Percentiles rank a stretch among this genome's conserved stretches.
These are phyloP conservation scores for Phenacoccus solenopsis DNA, from an alignment of 1,140 invertebrate genomes.

Conservation along the genomic window DNA sequence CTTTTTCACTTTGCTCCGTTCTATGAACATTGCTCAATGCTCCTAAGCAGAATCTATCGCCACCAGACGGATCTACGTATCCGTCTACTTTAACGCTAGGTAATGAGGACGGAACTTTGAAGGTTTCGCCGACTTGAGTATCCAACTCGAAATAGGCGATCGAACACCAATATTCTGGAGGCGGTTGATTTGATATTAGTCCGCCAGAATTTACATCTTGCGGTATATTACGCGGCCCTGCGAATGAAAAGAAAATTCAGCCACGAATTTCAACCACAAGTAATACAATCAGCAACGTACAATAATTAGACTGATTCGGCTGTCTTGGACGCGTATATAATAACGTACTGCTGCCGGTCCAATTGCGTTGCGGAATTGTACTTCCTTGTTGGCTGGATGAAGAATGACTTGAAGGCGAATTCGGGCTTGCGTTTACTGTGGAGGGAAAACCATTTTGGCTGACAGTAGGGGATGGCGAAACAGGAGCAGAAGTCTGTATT, in stretches of 20 bases:
- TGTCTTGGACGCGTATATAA: slow-evolving; percentile 88
- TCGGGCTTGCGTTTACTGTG: neutral
- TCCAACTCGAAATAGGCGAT: slow-evolving; percentile 98
- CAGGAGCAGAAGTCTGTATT: neutral
- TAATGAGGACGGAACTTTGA: slow-evolving; percentile 91
- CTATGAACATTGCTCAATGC: slow-evolving; percentile 97
- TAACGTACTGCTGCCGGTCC: slow-evolving; percentile 41
- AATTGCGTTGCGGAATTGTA: neutral
- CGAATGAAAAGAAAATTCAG: no score
- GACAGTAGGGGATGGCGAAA: neutral
- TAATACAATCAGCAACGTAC: no score
- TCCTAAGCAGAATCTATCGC: slow-evolving; percentile 91
- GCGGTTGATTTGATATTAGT: slow-evolving; percentile 56
- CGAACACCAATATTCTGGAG: slow-evolving; percentile 98
- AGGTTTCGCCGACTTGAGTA: slow-evolving; percentile 95
- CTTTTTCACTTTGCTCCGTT: slow-evolving; percentile 86
- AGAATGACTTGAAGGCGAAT: slow-evolving; percentile 3
- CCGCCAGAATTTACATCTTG: neutral
- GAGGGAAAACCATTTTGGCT: neutral
- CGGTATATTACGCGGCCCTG: neutral
- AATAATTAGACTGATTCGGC: slow-evolving; percentile 39
- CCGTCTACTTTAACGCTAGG: slow-evolving; percentile 92
- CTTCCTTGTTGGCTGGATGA: neutral
- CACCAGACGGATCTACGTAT: slow-evolving; percentile 98
- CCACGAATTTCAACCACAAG: no score